Evolutionary conservation across 1,140 invertebrate species (phyloP), one percentile per base, ranked within the genome.

Genomic region (Macrosteles quadrilineatus): DNA sequence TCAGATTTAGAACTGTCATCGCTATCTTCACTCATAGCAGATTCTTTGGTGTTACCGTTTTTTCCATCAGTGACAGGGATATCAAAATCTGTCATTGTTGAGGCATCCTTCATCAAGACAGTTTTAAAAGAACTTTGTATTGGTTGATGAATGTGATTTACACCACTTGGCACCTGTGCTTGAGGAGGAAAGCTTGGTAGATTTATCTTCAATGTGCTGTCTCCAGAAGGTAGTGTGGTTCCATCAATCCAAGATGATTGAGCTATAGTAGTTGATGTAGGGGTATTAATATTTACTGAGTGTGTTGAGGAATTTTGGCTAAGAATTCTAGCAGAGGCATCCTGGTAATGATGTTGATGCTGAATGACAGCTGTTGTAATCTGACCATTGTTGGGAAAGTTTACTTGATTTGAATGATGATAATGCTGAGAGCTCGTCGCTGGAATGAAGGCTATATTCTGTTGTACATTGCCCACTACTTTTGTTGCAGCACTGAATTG

Each of bases 11-110:
- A 40, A 66, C 63, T 66, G 19, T 66, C 63, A 66, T 66, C 36
- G 43, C 63, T 66, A 43, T 63, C 59, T 19, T 63, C 59, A 63
- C 59, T 63, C n/a, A 36, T 32, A 6, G n/a, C 31, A 19, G 25
- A 1, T 6, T 66, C 63, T 66, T 66, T 64, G 19, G 19, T 25
- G 36, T 1, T 66, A 27, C 6, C 21, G 23, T 45, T 66, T 19
- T 23, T 66, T 4, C 19, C 19, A 23, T 19, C 17, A 43, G 21
- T 45, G 6, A 23, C 63, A 2, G 36, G 32, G 9, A 6, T 23
- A 9, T 66, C 63, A 31, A 43, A 43, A 45, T 66, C 63, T 66
- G 63, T 66, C 63, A 66, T 66, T 19, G 63, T 66, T 43, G 63
- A 40, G 4, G 25, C 63, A 45, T 45, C 32, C 29, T 66, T 27